Base-by-base conservation (phyloP, 2,113 vertebrate species). In the Dromaius novaehollandiae region DNA sequence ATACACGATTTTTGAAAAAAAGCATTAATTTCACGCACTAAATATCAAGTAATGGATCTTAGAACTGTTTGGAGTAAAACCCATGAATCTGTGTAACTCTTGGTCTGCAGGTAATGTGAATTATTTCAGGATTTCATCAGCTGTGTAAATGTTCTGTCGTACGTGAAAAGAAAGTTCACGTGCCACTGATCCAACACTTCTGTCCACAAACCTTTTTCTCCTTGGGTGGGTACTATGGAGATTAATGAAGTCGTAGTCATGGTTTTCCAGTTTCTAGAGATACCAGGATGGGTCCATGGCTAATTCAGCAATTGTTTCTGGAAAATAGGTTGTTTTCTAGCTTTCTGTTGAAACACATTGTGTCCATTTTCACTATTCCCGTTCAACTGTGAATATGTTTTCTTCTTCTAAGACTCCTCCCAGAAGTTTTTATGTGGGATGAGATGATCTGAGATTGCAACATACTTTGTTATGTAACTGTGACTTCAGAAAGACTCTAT, bases 41-140 rank as follows among this genome's bases (percentile, higher is more conserved):
- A 75, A 58, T 56, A 65, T 44, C 15, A 70, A 55, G 64, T 74
- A 65, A 18, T 1, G 1, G n/a, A 28, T 50, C 69, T 63, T 44
- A 32, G 40, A 53, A 69, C 25, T 38, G 14, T 42, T 82, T 51
- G 70, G 50, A 69, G 36, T 56, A 86, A 95, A 77, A 4, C 11
- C 17, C 0, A 0, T 13, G 18, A 65, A 40, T 42, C 50, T 0
- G 0, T 34, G 28, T 69, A 77, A 55, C 20, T 88, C 36, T 28
- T 55, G 36, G 14, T 17, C 26, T 86, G 56, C 46, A 50, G 28
- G 46, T 66, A 20, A 66, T 61, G 58, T 28, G 15, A 85, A 2
- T 70, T 26, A 44, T 66, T 53, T 51, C 58, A 80, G 58, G 21
- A 7, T 74, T 89, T 70, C 74, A 60, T n/a, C 28, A n/a, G 89